These are phyloP conservation scores for Rhinella marina DNA, from an alignment of 2,797 vertebrate species.

Conservation along the genomic window DNA sequence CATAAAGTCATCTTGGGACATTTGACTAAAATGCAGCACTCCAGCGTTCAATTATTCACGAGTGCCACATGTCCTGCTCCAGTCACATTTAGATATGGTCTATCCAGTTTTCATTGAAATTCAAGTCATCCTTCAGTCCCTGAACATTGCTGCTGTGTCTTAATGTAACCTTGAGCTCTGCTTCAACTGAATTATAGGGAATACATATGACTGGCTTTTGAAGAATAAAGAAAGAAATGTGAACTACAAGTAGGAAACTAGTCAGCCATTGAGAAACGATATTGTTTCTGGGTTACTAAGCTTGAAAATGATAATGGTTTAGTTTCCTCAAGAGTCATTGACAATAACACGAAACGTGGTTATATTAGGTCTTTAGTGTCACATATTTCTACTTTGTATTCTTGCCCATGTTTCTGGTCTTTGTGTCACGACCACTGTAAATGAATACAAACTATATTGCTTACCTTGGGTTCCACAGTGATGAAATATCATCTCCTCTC, in stretches of 20 bases:
- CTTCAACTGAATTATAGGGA: not conserved
- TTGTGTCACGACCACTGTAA: not conserved
- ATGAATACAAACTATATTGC: not conserved
- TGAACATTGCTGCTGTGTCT: not conserved
- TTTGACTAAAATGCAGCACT: constrained; percentile 19
- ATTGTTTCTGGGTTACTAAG: not conserved
- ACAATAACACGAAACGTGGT: not conserved
- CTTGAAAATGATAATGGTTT: not conserved
- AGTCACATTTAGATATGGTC: constrained; percentile 20
- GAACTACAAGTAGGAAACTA: not conserved
- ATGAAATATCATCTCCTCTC: not conserved
- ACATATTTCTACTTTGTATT: not conserved
- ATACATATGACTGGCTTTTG: not conserved
- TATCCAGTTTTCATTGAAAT: not conserved
- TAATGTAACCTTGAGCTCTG: constrained; percentile 5
- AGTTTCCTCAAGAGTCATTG: not conserved
- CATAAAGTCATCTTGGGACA: constrained; percentile 15
- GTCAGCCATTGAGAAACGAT: not conserved
- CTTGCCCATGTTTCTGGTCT: not conserved
- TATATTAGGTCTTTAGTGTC: not conserved
- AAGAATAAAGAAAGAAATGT: constrained; percentile 9
- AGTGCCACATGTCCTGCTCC: not conserved
- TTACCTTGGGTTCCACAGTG: not conserved
- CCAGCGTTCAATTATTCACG: not conserved
- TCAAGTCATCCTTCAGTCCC: not conserved